Base-by-base conservation (phyloP, 1,140 invertebrate species). In the Cheumatopsyche charites region DNA sequence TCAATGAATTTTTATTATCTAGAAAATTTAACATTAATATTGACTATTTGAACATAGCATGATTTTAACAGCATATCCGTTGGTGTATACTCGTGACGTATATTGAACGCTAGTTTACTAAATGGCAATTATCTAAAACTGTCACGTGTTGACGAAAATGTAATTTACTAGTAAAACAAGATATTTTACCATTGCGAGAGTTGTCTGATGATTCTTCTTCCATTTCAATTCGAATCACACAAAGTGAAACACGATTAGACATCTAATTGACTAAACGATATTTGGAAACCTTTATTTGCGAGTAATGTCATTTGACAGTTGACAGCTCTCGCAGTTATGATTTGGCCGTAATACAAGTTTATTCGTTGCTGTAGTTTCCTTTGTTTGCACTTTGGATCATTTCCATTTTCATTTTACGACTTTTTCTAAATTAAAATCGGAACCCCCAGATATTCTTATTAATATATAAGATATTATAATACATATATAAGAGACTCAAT, bases 191-290 rank as follows among this genome's bases (percentile, higher is more conserved):
- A 43, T 72, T 72, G 21, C 49, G 47, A 58, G 61, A 61, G 55
- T 62, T 58, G 21, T 74, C 73, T 2, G 36, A 68, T 17, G 36
- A 9, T 19, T 83, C 82, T 79, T 83, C 82, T 78, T 84, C 82
- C 68, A 84, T 79, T 82, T 84, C 82, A 49, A 84, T 79, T 76
- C 83, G 78, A 74, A 84, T 79, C 70, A 83, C 81, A 70, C 83
- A 84, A 81, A 84, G 81, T 76, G 82, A 83, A 25, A 84, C 82
- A 78, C 63, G 74, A 70, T 67, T 68, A 49, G 83, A 82, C 83
- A 84, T 84, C 82, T 82, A 83, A 68, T 26, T 9, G 9, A 25
- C 1, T 9, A 23, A 13, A 25, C 1, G 25, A 58, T 36, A 36
- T 9, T 36, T 3, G 29, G 29, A 36, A 36, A 47, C 13, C 11